Base-by-base conservation (phyloP, 1,140 invertebrate genomes). In the Drosophila kohkoa region DNA sequence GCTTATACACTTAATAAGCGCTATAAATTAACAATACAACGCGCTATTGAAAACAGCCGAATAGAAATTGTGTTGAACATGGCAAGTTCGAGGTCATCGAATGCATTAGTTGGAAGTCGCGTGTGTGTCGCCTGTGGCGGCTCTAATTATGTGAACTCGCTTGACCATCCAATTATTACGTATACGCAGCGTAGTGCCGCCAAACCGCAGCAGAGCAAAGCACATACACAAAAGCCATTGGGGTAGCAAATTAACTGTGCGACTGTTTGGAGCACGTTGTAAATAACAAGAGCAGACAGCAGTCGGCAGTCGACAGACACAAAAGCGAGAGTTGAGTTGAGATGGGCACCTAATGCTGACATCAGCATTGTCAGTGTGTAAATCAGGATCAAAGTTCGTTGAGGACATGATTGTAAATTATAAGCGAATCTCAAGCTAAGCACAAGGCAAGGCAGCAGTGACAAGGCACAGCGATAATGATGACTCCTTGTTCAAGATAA, bases 361-460 rank as follows among this genome's bases (percentile, higher is more conserved):
- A 75, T 82, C 82, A 88, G 83, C 83, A 81, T 35, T 25, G 49
- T 32, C 10, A 75, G 72, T 57, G 83, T 77, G 83, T 87, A 83
- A 88, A 88, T 87, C 83, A 88, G 81, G 83, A 75, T 67, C 80
- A 82, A 82, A 87, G 75, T 82, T 86, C 76, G 68, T 60, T 55
- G 60, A 55, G 65, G 75, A 87, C 82, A 87, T 81, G 76, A 86
- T 69, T 87, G 82, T 86, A 86, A 87, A 86, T 86, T 86, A 86
- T 88, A 76, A 64, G 67, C 77, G 76, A 79, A 77, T 62, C 76
- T 85, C 74, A 64, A 67, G 76, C 71, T 73, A 87, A 72, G 75
- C 70, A 75, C 59, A 81, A 73, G 20, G 20, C 20, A 25, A 25
- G 20, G 20, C 20, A 25, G 64, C 70, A 67, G 79, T 87, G 82